Conservation (phyloP, 2,888 invertebrate species). For the Ectemnius lituratus region DNA sequence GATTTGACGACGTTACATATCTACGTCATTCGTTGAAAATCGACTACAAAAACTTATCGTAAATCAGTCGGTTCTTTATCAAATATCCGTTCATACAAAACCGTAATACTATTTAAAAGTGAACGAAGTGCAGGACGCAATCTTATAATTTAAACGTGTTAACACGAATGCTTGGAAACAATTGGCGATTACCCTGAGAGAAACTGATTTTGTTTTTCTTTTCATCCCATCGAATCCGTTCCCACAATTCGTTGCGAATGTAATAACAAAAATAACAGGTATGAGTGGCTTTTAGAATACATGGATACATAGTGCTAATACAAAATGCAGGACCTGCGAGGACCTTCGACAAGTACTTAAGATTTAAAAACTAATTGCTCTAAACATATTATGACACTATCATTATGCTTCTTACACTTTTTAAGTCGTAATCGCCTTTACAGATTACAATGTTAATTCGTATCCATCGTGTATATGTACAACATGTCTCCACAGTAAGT, state of each 20-base stretch:
- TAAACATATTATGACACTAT: slow-evolving; percentile 64
- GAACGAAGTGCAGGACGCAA: slow-evolving; percentile 55
- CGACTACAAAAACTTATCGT: slow-evolving; percentile 65
- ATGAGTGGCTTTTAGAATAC: slow-evolving; percentile 40
- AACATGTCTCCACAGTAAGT: slow-evolving; percentile 43
- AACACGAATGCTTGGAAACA: slow-evolving; percentile 12
- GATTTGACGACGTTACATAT: slow-evolving; percentile 38
- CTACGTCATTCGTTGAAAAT: slow-evolving; percentile 61
- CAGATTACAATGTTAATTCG: slow-evolving; percentile 52
- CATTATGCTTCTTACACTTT: slow-evolving; percentile 52
- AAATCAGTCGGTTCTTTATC: slow-evolving; percentile 63
- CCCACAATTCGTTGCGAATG: slow-evolving; percentile 57
- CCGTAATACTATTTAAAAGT: slow-evolving; percentile 41
- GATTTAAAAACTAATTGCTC: slow-evolving; percentile 63
- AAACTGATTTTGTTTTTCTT: slow-evolving; percentile 26
- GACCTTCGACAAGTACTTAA: slow-evolving; percentile 65
- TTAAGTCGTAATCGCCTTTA: slow-evolving; percentile 40
- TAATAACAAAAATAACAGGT: slow-evolving; percentile 58
- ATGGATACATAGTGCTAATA: slow-evolving; percentile 38
- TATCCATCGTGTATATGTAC: slow-evolving; percentile 56
- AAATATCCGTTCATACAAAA: slow-evolving; percentile 52
- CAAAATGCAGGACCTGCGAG: slow-evolving; percentile 68
- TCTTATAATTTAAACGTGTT: slow-evolving; percentile 28
- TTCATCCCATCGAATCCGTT: slow-evolving; percentile 34
- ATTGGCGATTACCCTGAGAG: slow-evolving; percentile 47